Conservation (phyloP, 2,113 vertebrate species). For the Sebastes fasciatus region DNA sequence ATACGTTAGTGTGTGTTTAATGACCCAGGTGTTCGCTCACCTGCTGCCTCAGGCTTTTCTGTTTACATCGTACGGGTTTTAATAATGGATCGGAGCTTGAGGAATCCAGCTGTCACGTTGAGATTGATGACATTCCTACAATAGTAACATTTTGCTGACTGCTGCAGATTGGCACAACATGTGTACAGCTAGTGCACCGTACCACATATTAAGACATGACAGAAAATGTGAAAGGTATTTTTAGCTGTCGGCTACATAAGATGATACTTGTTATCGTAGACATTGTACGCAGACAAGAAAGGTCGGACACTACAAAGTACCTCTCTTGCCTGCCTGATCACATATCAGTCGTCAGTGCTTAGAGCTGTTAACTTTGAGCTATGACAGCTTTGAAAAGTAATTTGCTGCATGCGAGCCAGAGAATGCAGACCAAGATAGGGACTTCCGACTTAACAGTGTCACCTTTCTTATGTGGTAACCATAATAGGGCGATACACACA, state of each 20-base stretch:
- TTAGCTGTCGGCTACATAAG: background rate
- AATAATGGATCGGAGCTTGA: background rate
- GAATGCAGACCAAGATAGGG: conserved; percentile 15
- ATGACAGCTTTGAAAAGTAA: conserved; percentile 40
- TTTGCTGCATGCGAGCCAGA: conserved; percentile 43
- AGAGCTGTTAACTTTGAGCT: conserved; percentile 5
- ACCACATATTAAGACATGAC: background rate
- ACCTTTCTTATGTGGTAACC: conserved; percentile 39
- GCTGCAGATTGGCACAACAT: background rate
- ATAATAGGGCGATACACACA: conserved; percentile 36
- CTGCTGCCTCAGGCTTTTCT: background rate
- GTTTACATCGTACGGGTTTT: background rate
- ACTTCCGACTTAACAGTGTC: conserved; percentile 60
- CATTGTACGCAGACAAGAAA: background rate
- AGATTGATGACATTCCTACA: background rate
- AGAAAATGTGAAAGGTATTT: background rate
- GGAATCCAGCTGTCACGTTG: background rate
- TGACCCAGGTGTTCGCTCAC: background rate
- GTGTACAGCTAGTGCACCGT: background rate
- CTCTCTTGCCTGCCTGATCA: background rate
- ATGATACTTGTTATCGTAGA: background rate
- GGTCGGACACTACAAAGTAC: background rate
- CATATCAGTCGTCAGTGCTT: background rate
- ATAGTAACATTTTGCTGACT: background rate
- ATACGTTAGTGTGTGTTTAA: background rate